A percentile compares a stretch with the other conserved stretches of the same genome.
These are phyloP conservation scores for Chionis minor DNA, from an alignment of 2,113 vertebrate genomes.

Conservation along the genomic window DNA sequence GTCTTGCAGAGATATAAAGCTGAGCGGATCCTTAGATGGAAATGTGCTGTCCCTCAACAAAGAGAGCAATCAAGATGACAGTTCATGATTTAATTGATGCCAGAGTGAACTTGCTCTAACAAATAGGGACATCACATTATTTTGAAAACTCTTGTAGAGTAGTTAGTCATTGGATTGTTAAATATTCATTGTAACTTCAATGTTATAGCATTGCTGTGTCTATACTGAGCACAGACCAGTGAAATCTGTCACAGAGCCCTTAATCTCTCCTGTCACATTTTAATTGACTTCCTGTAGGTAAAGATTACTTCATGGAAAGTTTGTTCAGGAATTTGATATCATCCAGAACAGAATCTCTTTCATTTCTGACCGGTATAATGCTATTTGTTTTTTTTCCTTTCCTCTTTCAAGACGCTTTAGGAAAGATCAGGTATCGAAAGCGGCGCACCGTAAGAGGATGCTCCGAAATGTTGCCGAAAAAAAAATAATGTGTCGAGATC, in stretches of 20 bases:
- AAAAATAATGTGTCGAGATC: background rate
- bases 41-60: slow-evolving; percentile 94
- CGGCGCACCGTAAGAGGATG: background rate
- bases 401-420: slow-evolving; percentile 2
- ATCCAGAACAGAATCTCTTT: slow-evolving; percentile 44
- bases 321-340: slow-evolving; percentile 78
- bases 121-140: slow-evolving; percentile 93
- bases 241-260: slow-evolving; percentile 86
- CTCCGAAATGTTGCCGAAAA: background rate
- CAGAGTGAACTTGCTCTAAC: slow-evolving; percentile 85
- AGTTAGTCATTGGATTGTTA: slow-evolving; percentile 86
- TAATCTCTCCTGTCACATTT: slow-evolving; percentile 92
- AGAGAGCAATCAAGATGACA: slow-evolving; percentile 90
- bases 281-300: slow-evolving; percentile 95
- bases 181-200: slow-evolving; percentile 86
- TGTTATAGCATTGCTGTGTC: slow-evolving; percentile 79
- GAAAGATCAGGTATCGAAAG: slow-evolving; percentile 11
- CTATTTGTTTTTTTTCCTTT: background rate
- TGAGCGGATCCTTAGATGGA: slow-evolving; percentile 88
- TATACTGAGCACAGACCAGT: slow-evolving; percentile 79
- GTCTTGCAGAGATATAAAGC: slow-evolving; percentile 92
- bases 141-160: slow-evolving; percentile 92
- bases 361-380: background rate
- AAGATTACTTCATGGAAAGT: slow-evolving; percentile 89
- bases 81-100: slow-evolving; percentile 93